Base-by-base conservation (phyloP, 2,888 invertebrate genomes). In the Drosophila conformis region DNA sequence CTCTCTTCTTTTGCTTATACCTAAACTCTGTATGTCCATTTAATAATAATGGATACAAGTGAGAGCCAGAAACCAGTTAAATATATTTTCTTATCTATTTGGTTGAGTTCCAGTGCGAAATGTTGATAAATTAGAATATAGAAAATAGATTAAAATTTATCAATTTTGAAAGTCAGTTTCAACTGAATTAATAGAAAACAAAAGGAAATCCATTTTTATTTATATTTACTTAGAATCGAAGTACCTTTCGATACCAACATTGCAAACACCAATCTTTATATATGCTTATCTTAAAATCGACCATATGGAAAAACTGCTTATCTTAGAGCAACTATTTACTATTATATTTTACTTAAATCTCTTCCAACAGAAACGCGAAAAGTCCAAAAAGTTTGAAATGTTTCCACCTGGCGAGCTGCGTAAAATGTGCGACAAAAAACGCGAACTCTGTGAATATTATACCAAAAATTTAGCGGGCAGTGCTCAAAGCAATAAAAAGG, bases 381-480 rank as follows among this genome's bases (percentile, higher is more conserved):
- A 85, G 21, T 56, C 54, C 0, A 85, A 71, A 0, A 70, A 80
- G 3, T 65, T 59, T 3, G 89, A 87, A 27, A 38, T 87, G 3
- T 89, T 87, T 69, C 71, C 85, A 10, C 59, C 79, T 0, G 88
- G 88, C 4, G 76, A 89, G 2, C 49, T 84, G 21, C 79, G 73
- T 6, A 75, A 59, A 57, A 54, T 70, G 18, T 87, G 87, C 29
- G 63, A 68, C 10, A 78, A 73, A 31, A 81, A 77, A 38, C 58
- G 69, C 4, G 89, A 85, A 2, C 57, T 27, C 0, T 85, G 85
- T 38, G 85, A 89, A 59, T 81, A 63, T 51, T 87, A 87, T n/a
- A 60, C 77, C 7, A 85, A 81, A 21, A 67, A 70, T 31, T 54
- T 89, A 4, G 82, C 72, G 0, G 89, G 85, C 21, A 85, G 87